Percentiles rank a stretch among this genome's conserved stretches.
Evolutionary conservation across 2,113 vertebrate genomes (phyloP).

Genomic region (Aegithalos caudatus): DNA sequence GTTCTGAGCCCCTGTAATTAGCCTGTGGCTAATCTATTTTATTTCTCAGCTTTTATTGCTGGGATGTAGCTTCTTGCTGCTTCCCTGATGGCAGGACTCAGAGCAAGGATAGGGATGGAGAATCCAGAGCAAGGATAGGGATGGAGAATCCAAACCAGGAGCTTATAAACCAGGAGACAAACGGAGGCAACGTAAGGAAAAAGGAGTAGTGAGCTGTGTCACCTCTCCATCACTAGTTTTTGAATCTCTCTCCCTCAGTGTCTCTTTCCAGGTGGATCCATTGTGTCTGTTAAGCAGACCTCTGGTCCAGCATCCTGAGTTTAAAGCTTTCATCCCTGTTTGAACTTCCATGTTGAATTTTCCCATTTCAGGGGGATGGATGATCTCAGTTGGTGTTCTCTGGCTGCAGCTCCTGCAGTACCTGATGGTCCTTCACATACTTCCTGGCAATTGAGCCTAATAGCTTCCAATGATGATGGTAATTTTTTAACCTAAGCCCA

Average conservation of each 20-base stretch:
- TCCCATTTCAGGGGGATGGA: not conserved
- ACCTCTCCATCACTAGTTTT: not conserved
- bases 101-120: not conserved
- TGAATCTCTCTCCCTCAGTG: rapidly evolving
- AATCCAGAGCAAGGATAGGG: not conserved
- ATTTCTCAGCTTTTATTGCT: not conserved
- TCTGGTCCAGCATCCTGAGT: not conserved
- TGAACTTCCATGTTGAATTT: not conserved
- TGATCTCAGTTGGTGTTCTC: rapidly evolving
- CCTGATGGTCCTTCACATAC: not conserved
- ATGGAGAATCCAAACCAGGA: not conserved
- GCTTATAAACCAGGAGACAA: not conserved
- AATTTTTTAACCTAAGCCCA: not conserved
- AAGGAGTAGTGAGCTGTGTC: not conserved
- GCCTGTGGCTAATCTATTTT: not conserved
- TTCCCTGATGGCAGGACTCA: not conserved
- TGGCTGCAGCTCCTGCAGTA: not conserved
- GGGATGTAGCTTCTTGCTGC: not conserved
- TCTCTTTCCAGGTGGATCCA: not conserved
- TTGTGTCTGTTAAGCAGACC: not conserved
- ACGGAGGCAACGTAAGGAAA: not conserved
- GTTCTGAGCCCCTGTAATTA: not conserved
- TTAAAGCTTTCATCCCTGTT: not conserved
- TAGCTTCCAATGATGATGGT: not conserved
- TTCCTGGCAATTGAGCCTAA: not conserved